Base-by-base conservation (phyloP, 2,888 invertebrate genomes). In the Protonemura montana region DNA sequence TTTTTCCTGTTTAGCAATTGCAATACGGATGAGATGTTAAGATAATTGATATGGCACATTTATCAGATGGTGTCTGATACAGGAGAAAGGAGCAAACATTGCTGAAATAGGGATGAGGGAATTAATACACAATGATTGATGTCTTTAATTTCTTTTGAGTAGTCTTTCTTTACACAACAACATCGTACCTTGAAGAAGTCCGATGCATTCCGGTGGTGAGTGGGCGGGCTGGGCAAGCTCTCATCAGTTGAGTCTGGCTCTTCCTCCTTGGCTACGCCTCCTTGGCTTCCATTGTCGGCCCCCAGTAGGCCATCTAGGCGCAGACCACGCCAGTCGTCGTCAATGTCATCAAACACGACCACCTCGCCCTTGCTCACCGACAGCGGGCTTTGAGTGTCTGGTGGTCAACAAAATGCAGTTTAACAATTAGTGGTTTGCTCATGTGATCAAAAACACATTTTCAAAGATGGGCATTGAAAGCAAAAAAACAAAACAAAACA, bases 281-380 rank as follows among this genome's bases (percentile, higher is more conserved):
- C 30, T 27, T n/a, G 83, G 25, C 42, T 59, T 41, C 82, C 85
- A 35, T 10, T 6, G 35, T 10, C 87, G 26, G 26, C 77, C 81
- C 81, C 80, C 35, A 85, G 81, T 76, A 35, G 35, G 5, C 35
- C 82, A 30, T 87, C 88, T 6, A 87, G 87, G 26, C 88, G 86
- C 59, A 87, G 80, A 25, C 87, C 87, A 21, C 86, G 86, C 89
- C 89, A 89, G 59, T 89, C 88, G 10, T 86, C 88, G 82, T 95
- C 96, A 88, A 95, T 95, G 91, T 97, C 97, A 90, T 97, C 97
- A 90, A 97, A 97, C 85, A 96, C 97, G 89, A 97, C 96, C 84
- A 96, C 95, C 90, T 96, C 97, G 27, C 95, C 95, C 87, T 95
- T 95, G 85, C 94, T 94, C 88, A 95, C 94, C 83, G 94, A 59